These are phyloP conservation scores for Istiophorus platypterus DNA, from an alignment of 2,113 vertebrate genomes.

Conservation along the genomic window DNA sequence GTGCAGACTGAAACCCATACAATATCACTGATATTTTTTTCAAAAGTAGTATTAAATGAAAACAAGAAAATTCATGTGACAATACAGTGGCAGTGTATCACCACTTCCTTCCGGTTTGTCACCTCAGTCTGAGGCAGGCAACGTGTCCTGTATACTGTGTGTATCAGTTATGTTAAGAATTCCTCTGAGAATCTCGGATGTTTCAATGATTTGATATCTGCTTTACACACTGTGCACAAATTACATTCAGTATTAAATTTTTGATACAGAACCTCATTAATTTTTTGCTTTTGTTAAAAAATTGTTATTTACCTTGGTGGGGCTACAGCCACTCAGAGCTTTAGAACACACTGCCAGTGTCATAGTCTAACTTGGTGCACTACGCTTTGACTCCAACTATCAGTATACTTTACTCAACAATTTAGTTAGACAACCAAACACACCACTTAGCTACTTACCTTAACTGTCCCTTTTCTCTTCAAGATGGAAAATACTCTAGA, in stretches of 20 bases:
- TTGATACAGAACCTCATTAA: no score
- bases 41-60: no score
- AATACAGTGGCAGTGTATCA: background rate
- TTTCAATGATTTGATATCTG: no score
- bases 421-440: background rate
- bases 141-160: background rate
- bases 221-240: no score
- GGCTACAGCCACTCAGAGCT: background rate
- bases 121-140: background rate
- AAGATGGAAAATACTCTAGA: background rate
- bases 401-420: background rate
- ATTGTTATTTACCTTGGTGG: background rate
- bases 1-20: background rate
- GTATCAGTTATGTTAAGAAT: no score
- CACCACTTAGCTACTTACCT: background rate
- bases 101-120: conserved; percentile 1
- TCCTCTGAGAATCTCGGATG: no score
- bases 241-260: no score
- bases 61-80: no score
- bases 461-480: background rate
- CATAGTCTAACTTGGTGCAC: background rate
- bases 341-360: background rate
- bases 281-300: background rate
- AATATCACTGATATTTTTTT: no score
- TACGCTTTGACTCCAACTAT: background rate